Percentiles rank a stretch among this genome's conserved stretches.
phyloP scores from a whole-genome alignment of 1,140 invertebrate genomes.

The Anthonomus grandis region DNA sequence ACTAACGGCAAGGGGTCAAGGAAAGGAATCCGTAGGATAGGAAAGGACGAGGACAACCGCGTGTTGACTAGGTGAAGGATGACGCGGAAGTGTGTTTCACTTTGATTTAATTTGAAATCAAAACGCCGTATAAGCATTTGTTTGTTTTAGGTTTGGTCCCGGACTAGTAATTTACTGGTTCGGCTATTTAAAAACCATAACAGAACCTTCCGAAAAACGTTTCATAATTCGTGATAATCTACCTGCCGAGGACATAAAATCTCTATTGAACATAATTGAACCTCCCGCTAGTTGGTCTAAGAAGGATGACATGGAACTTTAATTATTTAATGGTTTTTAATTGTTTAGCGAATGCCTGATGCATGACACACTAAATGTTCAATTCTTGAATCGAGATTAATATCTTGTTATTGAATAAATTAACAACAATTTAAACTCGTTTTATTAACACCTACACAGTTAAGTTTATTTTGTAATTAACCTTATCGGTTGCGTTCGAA shows the following conservation, averaged over 20 bases:
- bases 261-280: background rate
- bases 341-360: background rate
- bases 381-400: background rate
- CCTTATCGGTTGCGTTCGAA: too few relatives aligned
- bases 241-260: slow-evolving; percentile 49
- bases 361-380: background rate
- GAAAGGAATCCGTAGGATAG: too few relatives aligned
- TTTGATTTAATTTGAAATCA: too few relatives aligned
- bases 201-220: slow-evolving; percentile 57
- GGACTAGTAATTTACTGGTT: slow-evolving; percentile 97
- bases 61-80: too few relatives aligned
- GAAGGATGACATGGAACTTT: background rate
- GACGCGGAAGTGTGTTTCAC: too few relatives aligned
- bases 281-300: background rate
- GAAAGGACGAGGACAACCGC: too few relatives aligned
- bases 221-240: slow-evolving; percentile 67
- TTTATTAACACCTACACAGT: too few relatives aligned
- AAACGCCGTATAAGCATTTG: slow-evolving; percentile 2
- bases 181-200: slow-evolving; percentile 77
- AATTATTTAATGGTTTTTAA: background rate
- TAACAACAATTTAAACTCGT: background rate
- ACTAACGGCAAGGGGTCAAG: too few relatives aligned
- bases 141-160: slow-evolving; percentile 73
- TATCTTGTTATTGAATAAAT: background rate
- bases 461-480: too few relatives aligned